These are phyloP conservation scores for Gouania willdenowi DNA, from an alignment of 2,797 vertebrate genomes.

Conservation along the genomic window DNA sequence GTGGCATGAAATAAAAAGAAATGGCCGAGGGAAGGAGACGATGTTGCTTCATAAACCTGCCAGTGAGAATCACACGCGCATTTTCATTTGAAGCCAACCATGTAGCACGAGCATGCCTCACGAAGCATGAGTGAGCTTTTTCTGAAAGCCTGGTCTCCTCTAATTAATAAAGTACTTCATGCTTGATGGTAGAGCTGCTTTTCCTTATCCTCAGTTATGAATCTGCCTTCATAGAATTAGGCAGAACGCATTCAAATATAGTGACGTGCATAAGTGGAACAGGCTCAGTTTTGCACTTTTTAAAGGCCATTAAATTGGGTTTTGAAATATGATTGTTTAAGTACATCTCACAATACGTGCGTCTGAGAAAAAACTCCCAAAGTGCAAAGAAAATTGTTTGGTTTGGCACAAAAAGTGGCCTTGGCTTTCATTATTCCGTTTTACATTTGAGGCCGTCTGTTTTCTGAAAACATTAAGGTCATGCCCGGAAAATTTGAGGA, in stretches of 20 bases:
- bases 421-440: conserved; percentile 3
- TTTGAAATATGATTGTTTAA: no score
- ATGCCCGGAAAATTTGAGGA: conserved; percentile 20
- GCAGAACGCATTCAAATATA: conserved; percentile 14
- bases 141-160: conserved; percentile 32
- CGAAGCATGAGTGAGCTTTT: conserved; percentile 43
- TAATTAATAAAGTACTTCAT: conserved; percentile 37
- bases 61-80: conserved; percentile 35
- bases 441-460: not conserved
- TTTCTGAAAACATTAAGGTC: conserved; percentile 30
- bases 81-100: conserved; percentile 35
- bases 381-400: no score
- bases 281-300: no score
- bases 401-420: no score
- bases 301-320: no score
- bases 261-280: conserved; percentile 5
- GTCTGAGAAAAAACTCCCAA: not conserved
- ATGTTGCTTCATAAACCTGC: conserved; percentile 52
- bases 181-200: conserved; percentile 20
- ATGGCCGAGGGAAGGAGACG: conserved; percentile 30
- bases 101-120: conserved; percentile 35
- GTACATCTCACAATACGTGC: not conserved
- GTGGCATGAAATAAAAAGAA: conserved; percentile 43
- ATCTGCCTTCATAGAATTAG: not conserved
- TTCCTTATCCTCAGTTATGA: conserved; percentile 9